Evolutionary conservation across 2,113 vertebrate genomes (phyloP).

Genomic region (Azemiops feae): DNA sequence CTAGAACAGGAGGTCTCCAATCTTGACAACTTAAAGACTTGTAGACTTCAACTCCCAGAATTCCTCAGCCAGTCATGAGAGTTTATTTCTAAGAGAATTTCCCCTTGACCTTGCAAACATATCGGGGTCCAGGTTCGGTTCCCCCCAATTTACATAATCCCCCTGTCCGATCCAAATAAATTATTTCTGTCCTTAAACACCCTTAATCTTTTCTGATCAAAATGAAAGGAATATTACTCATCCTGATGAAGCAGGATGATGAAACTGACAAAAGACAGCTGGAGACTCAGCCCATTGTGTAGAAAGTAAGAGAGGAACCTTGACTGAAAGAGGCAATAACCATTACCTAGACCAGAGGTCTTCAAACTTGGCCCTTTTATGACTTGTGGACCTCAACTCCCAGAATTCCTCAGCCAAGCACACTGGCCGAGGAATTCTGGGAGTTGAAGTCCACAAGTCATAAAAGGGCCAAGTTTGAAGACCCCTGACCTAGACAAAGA

Average conservation of each 20-base stretch:
- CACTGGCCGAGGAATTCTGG: too few species aligned
- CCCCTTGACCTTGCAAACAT: background rate
- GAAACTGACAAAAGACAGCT: background rate
- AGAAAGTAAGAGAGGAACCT: background rate
- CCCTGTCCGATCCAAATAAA: background rate
- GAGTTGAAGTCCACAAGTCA: too few species aligned
- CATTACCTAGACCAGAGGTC: background rate
- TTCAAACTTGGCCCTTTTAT: too few species aligned
- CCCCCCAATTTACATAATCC: background rate
- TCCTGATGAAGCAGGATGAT: background rate
- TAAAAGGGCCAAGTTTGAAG: too few species aligned
- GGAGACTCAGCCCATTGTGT: background rate
- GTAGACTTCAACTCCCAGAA: background rate
- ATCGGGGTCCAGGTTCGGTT: background rate
- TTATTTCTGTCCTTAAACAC: background rate
- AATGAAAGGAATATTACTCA: background rate
- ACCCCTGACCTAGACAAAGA: background rate
- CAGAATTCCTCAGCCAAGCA: too few species aligned
- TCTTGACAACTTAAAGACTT: background rate
- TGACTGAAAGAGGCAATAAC: background rate
- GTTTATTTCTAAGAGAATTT: background rate
- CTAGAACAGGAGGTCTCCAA: background rate
- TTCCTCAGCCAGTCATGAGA: background rate
- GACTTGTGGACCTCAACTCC: too few species aligned
- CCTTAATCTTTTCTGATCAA: background rate